These are phyloP conservation scores for Leptopilina clavipes DNA, from an alignment of 1,140 invertebrate genomes.

Conservation along the genomic window DNA sequence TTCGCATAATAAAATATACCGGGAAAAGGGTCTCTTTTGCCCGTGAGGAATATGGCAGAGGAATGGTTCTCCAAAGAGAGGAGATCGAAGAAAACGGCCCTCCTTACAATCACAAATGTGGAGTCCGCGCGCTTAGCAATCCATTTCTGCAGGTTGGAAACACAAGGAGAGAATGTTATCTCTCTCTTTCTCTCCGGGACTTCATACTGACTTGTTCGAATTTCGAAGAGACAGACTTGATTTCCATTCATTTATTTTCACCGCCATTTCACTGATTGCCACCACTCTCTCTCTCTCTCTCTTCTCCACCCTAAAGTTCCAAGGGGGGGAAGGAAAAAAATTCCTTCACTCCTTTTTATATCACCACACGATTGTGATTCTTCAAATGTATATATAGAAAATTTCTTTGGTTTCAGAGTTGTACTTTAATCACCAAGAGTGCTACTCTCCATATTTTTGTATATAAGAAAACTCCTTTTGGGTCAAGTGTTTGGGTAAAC, in stretches of 20 bases:
- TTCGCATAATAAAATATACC: constrained; percentile 29
- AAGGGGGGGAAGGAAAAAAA: not conserved
- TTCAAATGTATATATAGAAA: constrained; percentile 56
- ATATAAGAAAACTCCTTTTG: not conserved
- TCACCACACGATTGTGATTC: constrained; percentile 39
- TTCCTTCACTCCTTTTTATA: constrained; percentile 13
- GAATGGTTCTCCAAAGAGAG: not conserved
- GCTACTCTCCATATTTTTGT: constrained; percentile 46
- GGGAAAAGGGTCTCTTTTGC: not conserved
- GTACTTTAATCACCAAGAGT: constrained; percentile 67
- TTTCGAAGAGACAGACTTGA: constrained; percentile 62
- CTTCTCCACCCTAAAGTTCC: constrained; percentile 20
- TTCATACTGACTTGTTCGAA: constrained; percentile 34
- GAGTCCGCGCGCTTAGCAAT: constrained; percentile 61
- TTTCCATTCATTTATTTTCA: constrained; percentile 73
- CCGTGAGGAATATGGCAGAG: constrained; percentile 23
- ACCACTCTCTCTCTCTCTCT: constrained; percentile 50
- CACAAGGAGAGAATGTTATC: constrained; percentile 40
- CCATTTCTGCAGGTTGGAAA: constrained; percentile 61
- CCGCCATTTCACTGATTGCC: constrained; percentile 71
- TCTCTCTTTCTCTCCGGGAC: not conserved
- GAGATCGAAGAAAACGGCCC: constrained; percentile 43
- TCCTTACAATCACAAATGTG: constrained; percentile 68
- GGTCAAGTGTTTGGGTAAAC: constrained; percentile 63
- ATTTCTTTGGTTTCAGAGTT: constrained; percentile 58